Percentiles rank a stretch among this genome's conserved stretches.
phyloP scores from a whole-genome alignment of 2,113 vertebrate species.

The Leptocoma aspasia region DNA sequence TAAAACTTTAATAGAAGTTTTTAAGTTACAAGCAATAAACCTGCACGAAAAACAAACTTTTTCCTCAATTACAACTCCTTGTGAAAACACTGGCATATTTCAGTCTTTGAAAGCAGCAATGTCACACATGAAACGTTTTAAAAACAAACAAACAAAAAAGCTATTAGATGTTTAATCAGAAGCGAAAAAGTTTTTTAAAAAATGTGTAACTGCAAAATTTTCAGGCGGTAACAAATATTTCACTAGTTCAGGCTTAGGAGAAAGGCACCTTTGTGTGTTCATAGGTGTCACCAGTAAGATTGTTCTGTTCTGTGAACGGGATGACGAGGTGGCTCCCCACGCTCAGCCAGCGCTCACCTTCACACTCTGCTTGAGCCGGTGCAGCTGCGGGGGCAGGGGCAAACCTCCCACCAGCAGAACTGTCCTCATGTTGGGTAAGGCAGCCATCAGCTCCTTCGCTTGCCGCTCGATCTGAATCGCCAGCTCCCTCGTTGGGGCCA shows the following conservation, averaged over 20 bases:
- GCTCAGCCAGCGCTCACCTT: constrained; percentile 73
- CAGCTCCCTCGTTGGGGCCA: constrained; percentile 92
- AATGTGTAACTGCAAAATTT: neutral
- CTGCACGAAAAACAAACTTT: neutral
- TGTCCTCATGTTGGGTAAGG: constrained; percentile 88
- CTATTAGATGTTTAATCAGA: neutral
- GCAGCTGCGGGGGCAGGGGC: constrained; percentile 89
- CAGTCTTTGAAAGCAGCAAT: neutral
- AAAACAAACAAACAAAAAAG: neutral
- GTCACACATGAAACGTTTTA: neutral
- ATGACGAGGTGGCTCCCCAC: neutral
- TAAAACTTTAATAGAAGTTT: neutral
- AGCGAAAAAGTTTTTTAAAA: neutral
- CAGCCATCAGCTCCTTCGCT: constrained; percentile 87
- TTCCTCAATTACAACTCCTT: neutral
- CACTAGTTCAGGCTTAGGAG: neutral
- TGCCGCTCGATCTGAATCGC: constrained; percentile 95
- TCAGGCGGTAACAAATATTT: neutral
- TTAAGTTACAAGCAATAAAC: neutral
- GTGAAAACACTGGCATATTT: neutral
- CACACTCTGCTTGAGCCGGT: constrained; percentile 86
- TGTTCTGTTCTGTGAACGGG: neutral
- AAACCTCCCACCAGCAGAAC: constrained; percentile 92
- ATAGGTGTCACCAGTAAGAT: neutral
- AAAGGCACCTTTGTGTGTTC: neutral